Evolutionary conservation across 2,113 vertebrate genomes (phyloP), one percentile per base, ranked within the genome.

Genomic region (Rhodinocichla rosea): DNA sequence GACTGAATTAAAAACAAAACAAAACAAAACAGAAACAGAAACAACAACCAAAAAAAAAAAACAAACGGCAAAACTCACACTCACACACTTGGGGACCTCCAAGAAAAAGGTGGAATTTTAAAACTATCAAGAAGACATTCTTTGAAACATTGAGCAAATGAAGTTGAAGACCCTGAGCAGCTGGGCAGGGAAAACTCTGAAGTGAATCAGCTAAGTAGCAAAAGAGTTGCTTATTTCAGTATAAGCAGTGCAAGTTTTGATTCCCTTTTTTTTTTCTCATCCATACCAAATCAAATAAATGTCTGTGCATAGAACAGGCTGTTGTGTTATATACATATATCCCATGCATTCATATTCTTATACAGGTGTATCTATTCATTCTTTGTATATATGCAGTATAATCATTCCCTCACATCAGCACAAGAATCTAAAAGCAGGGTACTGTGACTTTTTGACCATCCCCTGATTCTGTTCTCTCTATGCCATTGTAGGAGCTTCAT

Each of bases 401-500:
- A 63, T 56, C 21, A 37, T 60, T 50, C 33, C 16, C 10, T 71
- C 21, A 30, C 10, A 69, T 33, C 30, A 88, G 27, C 39, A 93
- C 19, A 45, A 40, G 40, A 65, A 23, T 56, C 50, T 80, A 44
- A 79, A 83, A 75, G 10, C 19, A 63, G 3, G 4, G 2, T 32
- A 30, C 4, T 17, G 15, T 21, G 21, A 68, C 4, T 40, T 56
- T 76, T 55, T 76, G 27, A 32, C 7, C 40, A 63, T 75, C n/a
- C 5, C 5, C 22, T 56, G 3, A 23, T 55, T 82, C 17, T 84
- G 82, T 63, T 15, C 23, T 28, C 19, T 20, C 1, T 32, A 13
- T 74, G 28, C 2, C 5, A 1, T 45, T 2, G 4, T 1, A 67
- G 32, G n/a, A 71, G 9, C 13, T 63, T 18, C 15, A 35, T 27